Evolutionary conservation across 2,888 invertebrate genomes (phyloP).

Genomic region (Caenorhabditis panamensis): DNA sequence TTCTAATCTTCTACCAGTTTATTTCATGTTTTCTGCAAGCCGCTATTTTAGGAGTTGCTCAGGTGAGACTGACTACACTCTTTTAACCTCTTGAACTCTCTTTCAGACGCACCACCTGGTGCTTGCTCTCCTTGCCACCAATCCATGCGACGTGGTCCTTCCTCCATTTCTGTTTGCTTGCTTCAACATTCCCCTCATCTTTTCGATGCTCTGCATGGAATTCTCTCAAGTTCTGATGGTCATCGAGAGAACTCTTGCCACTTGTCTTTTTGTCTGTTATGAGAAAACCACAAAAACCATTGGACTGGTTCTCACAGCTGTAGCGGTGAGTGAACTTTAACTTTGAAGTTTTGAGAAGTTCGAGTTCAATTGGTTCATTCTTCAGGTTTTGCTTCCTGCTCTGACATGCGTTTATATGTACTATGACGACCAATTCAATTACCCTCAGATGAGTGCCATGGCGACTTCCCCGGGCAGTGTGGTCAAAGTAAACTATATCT

Average conservation of each 20-base stretch:
- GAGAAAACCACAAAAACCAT: constrained; percentile 48
- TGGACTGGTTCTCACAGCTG: constrained; percentile 20
- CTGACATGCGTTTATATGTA: constrained; percentile 46
- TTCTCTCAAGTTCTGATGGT: constrained; percentile 54
- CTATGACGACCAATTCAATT: constrained; percentile 41
- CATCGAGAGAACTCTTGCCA: constrained; percentile 52
- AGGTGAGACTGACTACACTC: constrained; percentile 17
- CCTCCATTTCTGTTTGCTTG: constrained; percentile 26
- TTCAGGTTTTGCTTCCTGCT: constrained; percentile 28
- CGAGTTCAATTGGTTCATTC: not conserved
- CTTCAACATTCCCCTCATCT: constrained; percentile 47
- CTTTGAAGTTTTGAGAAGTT: not conserved
- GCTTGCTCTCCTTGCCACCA: constrained; percentile 16
- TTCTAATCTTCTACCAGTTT: constrained; percentile 47
- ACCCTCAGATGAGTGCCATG: constrained; percentile 59
- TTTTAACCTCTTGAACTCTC: not conserved
- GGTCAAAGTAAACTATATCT: constrained; percentile 42
- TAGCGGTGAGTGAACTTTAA: constrained; percentile 32
- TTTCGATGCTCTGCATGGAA: constrained; percentile 56
- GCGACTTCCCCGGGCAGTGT: constrained; percentile 41
- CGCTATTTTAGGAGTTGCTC: constrained; percentile 26
- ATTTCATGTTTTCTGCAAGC: constrained; percentile 45
- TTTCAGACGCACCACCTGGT: constrained; percentile 53
- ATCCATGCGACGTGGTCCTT: constrained; percentile 51
- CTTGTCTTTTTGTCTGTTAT: constrained; percentile 50